phyloP scores from a whole-genome alignment of 2,797 vertebrate genomes.

The Sebastes alutus region DNA sequence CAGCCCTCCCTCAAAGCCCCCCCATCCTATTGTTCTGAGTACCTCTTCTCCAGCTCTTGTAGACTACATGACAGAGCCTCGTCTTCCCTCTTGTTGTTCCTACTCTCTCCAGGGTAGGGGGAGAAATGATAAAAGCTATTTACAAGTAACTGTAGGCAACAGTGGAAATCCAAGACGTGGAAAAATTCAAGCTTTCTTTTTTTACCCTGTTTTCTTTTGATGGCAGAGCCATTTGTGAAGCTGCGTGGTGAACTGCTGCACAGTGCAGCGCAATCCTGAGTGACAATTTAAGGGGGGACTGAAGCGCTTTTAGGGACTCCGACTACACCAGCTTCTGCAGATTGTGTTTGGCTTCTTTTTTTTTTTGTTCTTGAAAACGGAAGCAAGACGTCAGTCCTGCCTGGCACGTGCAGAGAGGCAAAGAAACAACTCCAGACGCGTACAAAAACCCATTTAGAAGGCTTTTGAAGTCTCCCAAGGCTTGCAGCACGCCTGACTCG shows the following conservation, averaged over 20 bases:
- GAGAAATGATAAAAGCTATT: constrained; percentile 61
- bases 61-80: constrained; percentile 58
- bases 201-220: constrained; percentile 54
- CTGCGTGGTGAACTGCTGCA: constrained; percentile 25
- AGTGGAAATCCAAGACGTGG: constrained; percentile 46
- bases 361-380: constrained; percentile 20
- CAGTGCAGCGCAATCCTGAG: constrained; percentile 50
- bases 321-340: constrained; percentile 8
- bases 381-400: constrained; percentile 21
- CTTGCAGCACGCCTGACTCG: not conserved
- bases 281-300: constrained; percentile 47
- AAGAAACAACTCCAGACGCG: not conserved
- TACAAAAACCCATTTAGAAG: constrained; percentile 2
- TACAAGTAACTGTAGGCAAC: constrained; percentile 63
- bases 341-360: constrained; percentile 12
- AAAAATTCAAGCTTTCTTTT: constrained; percentile 2
- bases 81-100: constrained; percentile 50
- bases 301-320: constrained; percentile 29
- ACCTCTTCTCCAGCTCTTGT: constrained; percentile 51
- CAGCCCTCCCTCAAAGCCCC: constrained; percentile 1
- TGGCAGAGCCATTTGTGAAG: constrained; percentile 36
- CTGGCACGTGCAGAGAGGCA: not conserved
- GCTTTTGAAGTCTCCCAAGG: not conserved
- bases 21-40: constrained; percentile 58
- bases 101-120: constrained; percentile 40